Evolutionary conservation across 1,140 invertebrate genomes (phyloP).

Genomic region (Tetramorium parvispinum): DNA sequence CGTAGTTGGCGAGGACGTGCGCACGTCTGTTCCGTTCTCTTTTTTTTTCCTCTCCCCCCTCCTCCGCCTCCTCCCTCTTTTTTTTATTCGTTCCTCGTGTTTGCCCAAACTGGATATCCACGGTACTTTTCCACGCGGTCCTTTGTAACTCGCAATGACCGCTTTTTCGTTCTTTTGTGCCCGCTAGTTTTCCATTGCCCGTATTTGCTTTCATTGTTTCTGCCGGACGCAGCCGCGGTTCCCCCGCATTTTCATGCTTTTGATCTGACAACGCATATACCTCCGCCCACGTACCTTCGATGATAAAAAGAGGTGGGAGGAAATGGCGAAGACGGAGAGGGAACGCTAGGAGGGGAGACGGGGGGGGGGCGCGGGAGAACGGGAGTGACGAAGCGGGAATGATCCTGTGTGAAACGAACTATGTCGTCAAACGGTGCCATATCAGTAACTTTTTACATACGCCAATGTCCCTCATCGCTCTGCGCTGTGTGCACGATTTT

Average conservation of each 20-base stretch:
- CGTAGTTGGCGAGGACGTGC: slow-evolving; percentile 26
- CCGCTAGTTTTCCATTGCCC: slow-evolving; percentile 80
- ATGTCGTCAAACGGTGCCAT: slow-evolving; percentile 33
- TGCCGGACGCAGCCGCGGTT: slow-evolving; percentile 72
- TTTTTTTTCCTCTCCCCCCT: not conserved
- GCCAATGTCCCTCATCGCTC: not conserved
- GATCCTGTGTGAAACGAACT: slow-evolving; percentile 60
- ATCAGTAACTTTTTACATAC: slow-evolving; percentile 61
- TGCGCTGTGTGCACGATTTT: slow-evolving; percentile 7
- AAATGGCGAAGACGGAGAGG: slow-evolving; percentile 53
- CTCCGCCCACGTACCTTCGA: slow-evolving; percentile 37
- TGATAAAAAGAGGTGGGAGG: slow-evolving; percentile 57
- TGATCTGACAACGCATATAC: slow-evolving; percentile 75
- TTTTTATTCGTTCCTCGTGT: slow-evolving; percentile 72
- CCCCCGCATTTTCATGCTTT: slow-evolving; percentile 76
- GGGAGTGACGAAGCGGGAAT: slow-evolving; percentile 39
- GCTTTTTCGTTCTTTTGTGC: slow-evolving; percentile 77
- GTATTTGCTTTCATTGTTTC: slow-evolving; percentile 84
- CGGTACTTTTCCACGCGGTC: slow-evolving; percentile 77
- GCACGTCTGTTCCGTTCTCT: slow-evolving; percentile 2
- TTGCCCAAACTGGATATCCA: slow-evolving; percentile 79
- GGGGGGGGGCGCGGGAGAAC: not conserved
- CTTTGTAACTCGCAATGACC: slow-evolving; percentile 80
- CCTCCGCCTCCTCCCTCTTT: not conserved
- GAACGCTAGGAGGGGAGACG: not conserved